Conservation (phyloP, 2,113 vertebrate species). For the Tachycineta bicolor region DNA sequence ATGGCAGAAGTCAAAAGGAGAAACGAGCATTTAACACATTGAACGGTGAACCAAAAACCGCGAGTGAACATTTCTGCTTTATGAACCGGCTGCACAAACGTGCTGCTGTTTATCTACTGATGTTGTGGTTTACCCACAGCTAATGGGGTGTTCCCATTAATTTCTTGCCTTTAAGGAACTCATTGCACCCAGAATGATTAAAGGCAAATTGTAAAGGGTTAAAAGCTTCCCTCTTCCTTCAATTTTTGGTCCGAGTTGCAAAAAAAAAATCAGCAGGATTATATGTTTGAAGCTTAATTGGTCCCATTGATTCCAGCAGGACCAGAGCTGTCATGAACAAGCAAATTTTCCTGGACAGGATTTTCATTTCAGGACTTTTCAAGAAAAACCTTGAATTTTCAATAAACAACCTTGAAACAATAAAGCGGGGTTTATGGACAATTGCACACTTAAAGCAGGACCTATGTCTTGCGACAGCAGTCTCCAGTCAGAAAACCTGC, state of each 20-base stretch:
- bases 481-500: background rate
- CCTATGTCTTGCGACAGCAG: background rate
- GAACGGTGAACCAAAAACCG: conserved; percentile 61
- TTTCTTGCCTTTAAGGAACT: conserved; percentile 69
- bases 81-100: conserved; percentile 69
- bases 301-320: conserved; percentile 28
- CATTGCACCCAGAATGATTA: conserved; percentile 67
- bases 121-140: conserved; percentile 70
- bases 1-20: conserved; percentile 56
- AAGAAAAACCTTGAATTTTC: conserved; percentile 20
- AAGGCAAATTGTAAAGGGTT: conserved; percentile 61
- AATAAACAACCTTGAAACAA: conserved; percentile 18
- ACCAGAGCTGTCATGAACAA: conserved; percentile 16
- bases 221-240: conserved; percentile 60
- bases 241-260: conserved; percentile 2
- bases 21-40: conserved; percentile 59
- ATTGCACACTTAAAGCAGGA: conserved; percentile 1
- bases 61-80: conserved; percentile 61
- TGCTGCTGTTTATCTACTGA: conserved; percentile 64
- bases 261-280: background rate
- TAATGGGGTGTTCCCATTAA: conserved; percentile 70
- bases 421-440: conserved; percentile 16
- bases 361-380: conserved; percentile 51
- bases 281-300: background rate
- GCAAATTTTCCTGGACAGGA: background rate